Conservation (phyloP, 2,797 vertebrate genomes). For the Manis javanica region DNA sequence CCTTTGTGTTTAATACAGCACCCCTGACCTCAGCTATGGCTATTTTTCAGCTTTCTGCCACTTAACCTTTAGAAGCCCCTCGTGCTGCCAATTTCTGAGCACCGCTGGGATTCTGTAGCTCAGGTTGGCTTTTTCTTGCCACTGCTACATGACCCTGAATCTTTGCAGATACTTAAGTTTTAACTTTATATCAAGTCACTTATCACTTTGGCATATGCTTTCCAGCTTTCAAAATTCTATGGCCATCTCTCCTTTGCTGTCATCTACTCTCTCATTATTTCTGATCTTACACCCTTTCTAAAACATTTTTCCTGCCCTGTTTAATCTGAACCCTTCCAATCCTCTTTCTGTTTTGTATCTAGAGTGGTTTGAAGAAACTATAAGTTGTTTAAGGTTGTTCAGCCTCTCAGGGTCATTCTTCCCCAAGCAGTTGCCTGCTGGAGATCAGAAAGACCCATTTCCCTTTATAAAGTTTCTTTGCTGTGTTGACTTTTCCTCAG, state of each 20-base stretch:
- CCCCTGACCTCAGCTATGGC: background rate
- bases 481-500: conserved; percentile 26
- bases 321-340: conserved; percentile 32
- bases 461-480: conserved; percentile 6
- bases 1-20: background rate
- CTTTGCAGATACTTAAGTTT: conserved; percentile 10
- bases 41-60: background rate
- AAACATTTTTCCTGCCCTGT: background rate
- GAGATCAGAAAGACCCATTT: background rate
- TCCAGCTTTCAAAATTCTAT: background rate
- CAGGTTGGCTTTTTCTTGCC: background rate
- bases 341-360: conserved; percentile 56
- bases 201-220: conserved; percentile 3
- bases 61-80: background rate
- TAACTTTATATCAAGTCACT: conserved; percentile 25
- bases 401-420: background rate
- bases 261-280: conserved; percentile 8
- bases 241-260: conserved; percentile 12
- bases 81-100: background rate
- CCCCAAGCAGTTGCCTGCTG: background rate
- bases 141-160: background rate
- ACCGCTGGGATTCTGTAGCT: background rate
- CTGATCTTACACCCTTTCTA: conserved; percentile 14
- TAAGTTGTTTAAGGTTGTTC: conserved; percentile 41
- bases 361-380: background rate